Conservation (phyloP, 2,888 invertebrate genomes). For the Epistrophe eligans region DNA sequence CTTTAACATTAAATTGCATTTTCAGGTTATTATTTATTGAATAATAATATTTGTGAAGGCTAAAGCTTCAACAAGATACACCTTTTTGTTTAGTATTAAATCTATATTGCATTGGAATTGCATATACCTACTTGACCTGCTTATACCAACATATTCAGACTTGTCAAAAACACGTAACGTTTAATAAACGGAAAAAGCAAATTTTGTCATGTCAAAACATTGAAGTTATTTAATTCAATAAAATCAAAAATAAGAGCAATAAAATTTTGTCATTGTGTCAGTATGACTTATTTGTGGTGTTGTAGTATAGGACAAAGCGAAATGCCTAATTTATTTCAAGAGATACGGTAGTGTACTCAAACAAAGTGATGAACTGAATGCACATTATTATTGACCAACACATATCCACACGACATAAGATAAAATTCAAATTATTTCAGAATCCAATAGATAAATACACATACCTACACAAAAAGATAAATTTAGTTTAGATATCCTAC, state of each 20-base stretch:
- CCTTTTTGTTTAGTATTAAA: no score
- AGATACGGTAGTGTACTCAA: background rate
- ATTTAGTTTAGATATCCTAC: no score
- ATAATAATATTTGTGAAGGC: no score
- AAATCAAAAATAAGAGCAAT: slow-evolving; percentile 8
- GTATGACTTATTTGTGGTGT: background rate
- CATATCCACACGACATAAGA: background rate
- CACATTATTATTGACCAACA: background rate
- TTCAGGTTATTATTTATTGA: background rate
- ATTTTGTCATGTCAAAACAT: no score
- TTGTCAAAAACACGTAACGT: background rate
- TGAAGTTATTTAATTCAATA: background rate
- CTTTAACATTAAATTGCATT: background rate
- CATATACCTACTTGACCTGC: no score
- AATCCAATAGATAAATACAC: background rate
- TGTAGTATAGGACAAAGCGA: background rate
- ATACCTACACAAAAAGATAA: background rate
- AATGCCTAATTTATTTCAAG: slow-evolving; percentile 21
- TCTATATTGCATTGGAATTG: background rate
- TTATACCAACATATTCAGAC: background rate
- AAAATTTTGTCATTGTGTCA: slow-evolving; percentile 25
- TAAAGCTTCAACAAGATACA: no score
- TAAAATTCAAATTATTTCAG: slow-evolving; percentile 30
- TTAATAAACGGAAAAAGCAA: no score
- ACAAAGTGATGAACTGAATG: background rate